Conservation (phyloP, 2,888 invertebrate species). For the Oxyscelio sp. region DNA sequence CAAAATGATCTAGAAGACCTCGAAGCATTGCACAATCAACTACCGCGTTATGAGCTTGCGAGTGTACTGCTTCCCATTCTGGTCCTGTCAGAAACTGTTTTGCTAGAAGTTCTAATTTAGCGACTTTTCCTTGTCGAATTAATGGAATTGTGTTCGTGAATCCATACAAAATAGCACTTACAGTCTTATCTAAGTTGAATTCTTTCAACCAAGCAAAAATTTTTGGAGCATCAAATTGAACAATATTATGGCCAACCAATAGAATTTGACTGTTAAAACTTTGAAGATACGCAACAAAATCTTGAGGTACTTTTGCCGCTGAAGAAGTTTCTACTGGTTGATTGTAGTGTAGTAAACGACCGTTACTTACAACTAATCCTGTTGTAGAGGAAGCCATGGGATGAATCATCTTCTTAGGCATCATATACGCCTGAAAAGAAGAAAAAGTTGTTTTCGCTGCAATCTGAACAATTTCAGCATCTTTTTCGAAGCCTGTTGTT, state of each 20-base stretch:
- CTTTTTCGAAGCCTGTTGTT: slow-evolving; percentile 41
- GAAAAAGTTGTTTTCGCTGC: too few relatives aligned
- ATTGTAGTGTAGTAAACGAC: background rate
- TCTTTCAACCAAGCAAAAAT: slow-evolving; percentile 14
- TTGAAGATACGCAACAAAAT: background rate
- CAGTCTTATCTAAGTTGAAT: background rate
- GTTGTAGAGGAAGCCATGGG: background rate
- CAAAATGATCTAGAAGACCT: slow-evolving; percentile 24
- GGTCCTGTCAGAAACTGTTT: background rate
- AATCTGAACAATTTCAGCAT: slow-evolving; percentile 53
- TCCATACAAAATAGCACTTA: slow-evolving; percentile 7
- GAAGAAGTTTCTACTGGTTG: slow-evolving; percentile 1
- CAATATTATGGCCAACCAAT: slow-evolving; percentile 21
- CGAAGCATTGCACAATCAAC: slow-evolving; percentile 11
- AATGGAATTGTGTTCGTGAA: slow-evolving; percentile 25
- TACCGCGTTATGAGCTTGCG: slow-evolving; percentile 20
- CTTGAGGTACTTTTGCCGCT: background rate
- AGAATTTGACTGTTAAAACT: slow-evolving; percentile 9
- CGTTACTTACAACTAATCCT: background rate
- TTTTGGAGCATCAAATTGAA: slow-evolving; percentile 18
- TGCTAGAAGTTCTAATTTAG: slow-evolving; percentile 13
- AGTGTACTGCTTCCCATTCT: background rate
- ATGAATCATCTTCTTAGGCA: background rate
- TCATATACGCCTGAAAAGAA: slow-evolving; percentile 7
- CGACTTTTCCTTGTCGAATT: slow-evolving; percentile 12